A percentile compares a stretch with the other conserved stretches of the same genome.
phyloP scores from a whole-genome alignment of 2,113 vertebrate genomes.

The Trematocara macrostoma region DNA sequence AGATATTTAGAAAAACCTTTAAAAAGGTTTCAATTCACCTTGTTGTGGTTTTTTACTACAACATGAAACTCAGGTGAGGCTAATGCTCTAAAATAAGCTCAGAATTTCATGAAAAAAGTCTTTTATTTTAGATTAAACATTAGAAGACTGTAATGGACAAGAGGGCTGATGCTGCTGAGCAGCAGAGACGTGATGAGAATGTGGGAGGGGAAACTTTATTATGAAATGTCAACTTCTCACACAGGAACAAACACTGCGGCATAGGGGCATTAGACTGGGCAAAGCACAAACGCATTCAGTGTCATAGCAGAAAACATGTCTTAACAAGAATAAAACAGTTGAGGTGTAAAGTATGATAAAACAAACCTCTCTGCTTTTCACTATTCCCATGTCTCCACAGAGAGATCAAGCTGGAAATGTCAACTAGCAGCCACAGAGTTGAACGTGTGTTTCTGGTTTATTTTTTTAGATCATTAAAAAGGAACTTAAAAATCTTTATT shows the following conservation, averaged over 20 bases:
- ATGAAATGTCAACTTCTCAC: constrained; percentile 39
- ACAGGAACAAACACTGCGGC: not conserved
- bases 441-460: not conserved
- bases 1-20: not conserved
- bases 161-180: not conserved
- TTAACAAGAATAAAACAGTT: not conserved
- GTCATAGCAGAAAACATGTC: not conserved
- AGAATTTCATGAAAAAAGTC: not conserved
- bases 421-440: not conserved
- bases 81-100: not conserved
- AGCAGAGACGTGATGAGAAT: not conserved
- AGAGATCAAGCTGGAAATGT: not conserved
- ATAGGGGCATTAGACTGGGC: not conserved
- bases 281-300: not conserved
- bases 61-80: not conserved
- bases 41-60: not conserved
- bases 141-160: not conserved
- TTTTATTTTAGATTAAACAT: not conserved
- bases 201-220: constrained; percentile 61
- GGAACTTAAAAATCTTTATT: not conserved
- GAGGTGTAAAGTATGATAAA: not conserved
- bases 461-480: not conserved
- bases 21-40: not conserved
- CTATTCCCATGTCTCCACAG: not conserved
- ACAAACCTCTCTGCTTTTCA: not conserved